phyloP scores from a whole-genome alignment of 2,797 vertebrate genomes.

The Hozukius guyotensis region DNA sequence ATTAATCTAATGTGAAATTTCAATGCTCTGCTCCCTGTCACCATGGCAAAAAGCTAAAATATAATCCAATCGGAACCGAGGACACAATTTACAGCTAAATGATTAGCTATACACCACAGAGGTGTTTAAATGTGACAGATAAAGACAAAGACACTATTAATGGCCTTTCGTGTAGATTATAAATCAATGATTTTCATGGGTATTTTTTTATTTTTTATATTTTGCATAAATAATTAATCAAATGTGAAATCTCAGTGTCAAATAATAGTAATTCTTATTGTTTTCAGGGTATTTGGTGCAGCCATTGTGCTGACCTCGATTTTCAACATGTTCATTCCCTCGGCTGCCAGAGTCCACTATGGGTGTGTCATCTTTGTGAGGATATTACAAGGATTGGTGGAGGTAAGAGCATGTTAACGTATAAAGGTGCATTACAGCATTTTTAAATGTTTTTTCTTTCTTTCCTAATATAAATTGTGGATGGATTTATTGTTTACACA shows the following conservation, averaged over 20 bases:
- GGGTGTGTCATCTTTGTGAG: slow-evolving; percentile 96
- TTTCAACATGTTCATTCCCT: slow-evolving; percentile 97
- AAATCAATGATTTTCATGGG: neutral
- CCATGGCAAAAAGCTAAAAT: neutral
- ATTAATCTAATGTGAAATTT: too few species aligned
- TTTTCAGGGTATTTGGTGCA: slow-evolving; percentile 93
- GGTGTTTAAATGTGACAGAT: neutral
- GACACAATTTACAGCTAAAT: neutral
- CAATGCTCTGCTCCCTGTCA: neutral
- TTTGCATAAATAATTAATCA: too few species aligned
- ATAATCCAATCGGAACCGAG: slow-evolving; percentile 33
- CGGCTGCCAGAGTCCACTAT: slow-evolving; percentile 93
- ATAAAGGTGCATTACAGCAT: neutral
- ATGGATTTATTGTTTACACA: neutral
- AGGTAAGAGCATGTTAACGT: slow-evolving; percentile 83
- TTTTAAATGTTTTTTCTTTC: neutral
- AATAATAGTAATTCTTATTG: neutral
- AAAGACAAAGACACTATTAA: neutral
- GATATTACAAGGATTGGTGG: slow-evolving; percentile 96
- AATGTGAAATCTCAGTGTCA: too few species aligned
- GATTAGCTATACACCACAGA: neutral
- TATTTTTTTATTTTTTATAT: neutral
- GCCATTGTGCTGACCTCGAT: slow-evolving; percentile 94
- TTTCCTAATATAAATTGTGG: too few species aligned
- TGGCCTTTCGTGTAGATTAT: neutral